Evolutionary conservation across 2,888 invertebrate species (phyloP).

Genomic region (Lepeophtheirus nordmannii): DNA sequence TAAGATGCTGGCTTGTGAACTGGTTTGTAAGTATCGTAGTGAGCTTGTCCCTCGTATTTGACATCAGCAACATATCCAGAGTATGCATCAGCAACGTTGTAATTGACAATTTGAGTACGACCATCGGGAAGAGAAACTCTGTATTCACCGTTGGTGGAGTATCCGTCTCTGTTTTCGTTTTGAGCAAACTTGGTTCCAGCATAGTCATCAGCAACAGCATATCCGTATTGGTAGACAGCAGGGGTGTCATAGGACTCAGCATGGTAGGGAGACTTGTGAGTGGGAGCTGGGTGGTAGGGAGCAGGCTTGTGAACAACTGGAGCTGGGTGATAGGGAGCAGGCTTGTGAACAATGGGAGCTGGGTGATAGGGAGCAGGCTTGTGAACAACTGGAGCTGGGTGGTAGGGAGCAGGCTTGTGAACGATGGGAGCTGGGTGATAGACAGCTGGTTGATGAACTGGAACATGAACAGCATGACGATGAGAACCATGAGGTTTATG

Average conservation of each 20-base stretch:
- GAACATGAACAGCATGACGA: not conserved
- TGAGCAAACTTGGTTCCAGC: constrained; percentile 5
- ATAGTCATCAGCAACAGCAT: constrained; percentile 17
- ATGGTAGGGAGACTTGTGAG: constrained; percentile 12
- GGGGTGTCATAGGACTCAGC: not conserved
- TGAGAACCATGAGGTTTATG: constrained; percentile 8
- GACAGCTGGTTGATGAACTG: not conserved
- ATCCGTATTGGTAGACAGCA: constrained; percentile 20
- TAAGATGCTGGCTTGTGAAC: constrained; percentile 10
- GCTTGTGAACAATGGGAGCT: not conserved
- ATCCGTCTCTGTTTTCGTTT: constrained; percentile 15
- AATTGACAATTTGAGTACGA: constrained; percentile 9
- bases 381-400: not conserved
- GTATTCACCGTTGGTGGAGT: constrained; percentile 17
- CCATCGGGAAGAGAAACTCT: constrained; percentile 16
- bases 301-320: not conserved
- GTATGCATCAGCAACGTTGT: constrained; percentile 14
- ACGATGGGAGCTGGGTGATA: not conserved
- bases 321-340: constrained; percentile 9
- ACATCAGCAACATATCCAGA: constrained; percentile 19
- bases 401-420: not conserved
- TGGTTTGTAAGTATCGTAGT: constrained; percentile 7
- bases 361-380: not conserved
- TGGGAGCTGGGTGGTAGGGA: not conserved
- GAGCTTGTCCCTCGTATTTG: constrained; percentile 16